Evolutionary conservation across 2,888 invertebrate genomes (phyloP), one percentile per base, ranked within the genome.

Genomic region (Meiosimyza decipiens): DNA sequence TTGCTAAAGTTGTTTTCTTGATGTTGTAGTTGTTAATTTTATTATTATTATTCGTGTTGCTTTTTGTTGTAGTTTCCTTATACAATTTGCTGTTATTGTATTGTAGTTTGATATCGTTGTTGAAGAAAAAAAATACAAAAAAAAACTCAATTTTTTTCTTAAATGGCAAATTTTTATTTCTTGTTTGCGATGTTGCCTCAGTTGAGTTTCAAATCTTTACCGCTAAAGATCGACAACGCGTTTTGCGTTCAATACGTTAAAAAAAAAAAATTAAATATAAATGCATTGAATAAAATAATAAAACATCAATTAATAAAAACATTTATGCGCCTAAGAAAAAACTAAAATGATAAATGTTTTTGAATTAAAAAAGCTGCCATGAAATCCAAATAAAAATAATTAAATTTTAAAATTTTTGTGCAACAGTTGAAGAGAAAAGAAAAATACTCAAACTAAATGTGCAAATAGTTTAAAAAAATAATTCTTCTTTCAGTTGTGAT

Each of bases 161-260:
- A 73, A 73, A 74, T 76, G 77, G 78, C 75, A 77, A 81, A 76
- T 79, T 76, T 72, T 69, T 74, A 77, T 79, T 78, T 78, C 80
- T 78, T 79, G 80, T 77, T 79, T 77, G 78, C 51, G 6, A 40
- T 63, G 52, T 70, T 60, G 15, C n/a, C 79, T 81, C 82, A 84
- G 84, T 84, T 82, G 84, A 84, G 83, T 84, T 84, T 84, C 79
- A 80, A 84, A 82, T 84, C 83, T 84, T 83, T 80, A 80, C 80
- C 80, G 81, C 77, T 80, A 80, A 81, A 84, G 83, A 82, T 82
- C 83, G 80, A 77, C 40, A 40, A 40, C 79, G 79, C 82, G 81
- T 81, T 75, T 68, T 73, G 74, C 63, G 49, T 66, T 50, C 50
- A 71, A 67, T 71, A 74, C 16, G 54, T 66, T 67, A 12, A 65